These are phyloP conservation scores for Ahaetulla prasina DNA, from an alignment of 2,113 vertebrate genomes.

Conservation along the genomic window DNA sequence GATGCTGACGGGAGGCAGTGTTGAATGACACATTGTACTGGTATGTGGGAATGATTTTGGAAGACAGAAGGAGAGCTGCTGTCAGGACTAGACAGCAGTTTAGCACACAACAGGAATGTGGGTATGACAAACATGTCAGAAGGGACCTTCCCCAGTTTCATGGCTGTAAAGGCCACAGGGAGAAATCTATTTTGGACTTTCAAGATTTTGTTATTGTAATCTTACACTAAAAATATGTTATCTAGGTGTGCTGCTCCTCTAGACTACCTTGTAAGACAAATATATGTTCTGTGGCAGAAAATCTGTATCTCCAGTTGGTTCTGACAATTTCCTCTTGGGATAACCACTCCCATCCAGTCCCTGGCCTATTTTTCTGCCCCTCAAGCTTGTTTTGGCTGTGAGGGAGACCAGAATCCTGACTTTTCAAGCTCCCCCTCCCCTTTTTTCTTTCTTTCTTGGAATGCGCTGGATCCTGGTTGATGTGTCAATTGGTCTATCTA, in stretches of 20 bases:
- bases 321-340: not conserved
- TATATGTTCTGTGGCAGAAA: not conserved
- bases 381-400: not conserved
- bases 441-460: not conserved
- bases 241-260: not conserved
- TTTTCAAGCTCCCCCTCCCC: not conserved
- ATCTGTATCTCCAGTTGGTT: not conserved
- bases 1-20: too few species aligned
- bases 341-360: not conserved
- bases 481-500: not conserved
- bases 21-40: not conserved
- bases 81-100: not conserved
- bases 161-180: not conserved
- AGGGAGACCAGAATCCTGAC: not conserved
- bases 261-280: not conserved
- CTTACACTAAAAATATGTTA: too few species aligned
- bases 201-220: not conserved
- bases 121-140: not conserved
- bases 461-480: not conserved
- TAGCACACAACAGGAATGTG: not conserved
- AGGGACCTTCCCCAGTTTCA: not conserved
- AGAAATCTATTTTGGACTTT: not conserved
- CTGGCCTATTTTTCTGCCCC: not conserved
- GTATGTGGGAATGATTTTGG: not conserved
- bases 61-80: too few species aligned